Base-by-base conservation (phyloP, 2,888 invertebrate genomes). In the Dioctria rufipes region DNA sequence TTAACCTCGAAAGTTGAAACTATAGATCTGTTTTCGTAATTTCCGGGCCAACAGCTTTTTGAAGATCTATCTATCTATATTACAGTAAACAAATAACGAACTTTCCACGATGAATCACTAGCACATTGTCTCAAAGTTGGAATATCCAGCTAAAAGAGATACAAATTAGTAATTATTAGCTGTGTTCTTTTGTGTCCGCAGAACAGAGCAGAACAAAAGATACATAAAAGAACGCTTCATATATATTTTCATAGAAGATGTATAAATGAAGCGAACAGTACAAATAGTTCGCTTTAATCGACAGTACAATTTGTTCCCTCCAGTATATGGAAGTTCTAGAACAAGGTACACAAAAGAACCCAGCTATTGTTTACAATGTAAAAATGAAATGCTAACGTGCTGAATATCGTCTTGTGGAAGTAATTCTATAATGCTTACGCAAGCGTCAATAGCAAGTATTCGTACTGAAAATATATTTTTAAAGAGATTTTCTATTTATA, bases 11-110 rank as follows among this genome's bases (percentile, higher is more conserved):
- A 95, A 83, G 98, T 97, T 84, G 95, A 95, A 42, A 99, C 98
- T 84, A 99, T n/a, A n/a, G 91, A 89, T 99, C 98, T 2, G 95
- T 94, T 87, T 97, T 95, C 5, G 99, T 96, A 83, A 99, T 95
- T 90, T 98, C 98, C 0, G 96, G 95, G 0, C 99, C 99, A 46
- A 99, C 98, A 0, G 98, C 98, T 87, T 96, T 96, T 88, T 99
- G 99, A 9, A 99, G 91, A 86, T 95, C 95, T 5, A 94, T 95
- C 85, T 95, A 95, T 88, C 95, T 95, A 87, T 96, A n/a, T n/a
- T n/a, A n/a, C 96, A 3, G 95, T 95, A 8, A 96, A 95, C 95
- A 96, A 95, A 87, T 95, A 96, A 13, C 96, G 93, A 75, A 96
- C 96, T 9, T 96, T 90, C 96, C 96, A 96, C 0, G 95, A 95